Percentiles rank a stretch among this genome's conserved stretches.
These are phyloP conservation scores for Ylistrum balloti DNA, from an alignment of 1,140 invertebrate genomes.

Conservation along the genomic window DNA sequence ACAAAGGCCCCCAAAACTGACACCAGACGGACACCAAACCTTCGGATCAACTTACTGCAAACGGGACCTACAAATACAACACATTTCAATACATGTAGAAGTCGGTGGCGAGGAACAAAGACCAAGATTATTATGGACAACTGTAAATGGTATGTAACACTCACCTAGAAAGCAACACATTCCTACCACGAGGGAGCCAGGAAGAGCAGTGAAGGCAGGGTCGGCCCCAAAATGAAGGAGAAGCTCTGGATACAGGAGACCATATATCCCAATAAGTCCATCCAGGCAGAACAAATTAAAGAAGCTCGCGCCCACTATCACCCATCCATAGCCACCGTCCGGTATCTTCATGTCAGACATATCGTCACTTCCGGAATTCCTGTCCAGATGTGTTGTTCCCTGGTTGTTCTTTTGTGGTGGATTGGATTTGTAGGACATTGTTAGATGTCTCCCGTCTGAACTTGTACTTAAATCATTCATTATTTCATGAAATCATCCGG, in stretches of 20 bases:
- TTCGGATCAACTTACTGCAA: slow-evolving; percentile 42
- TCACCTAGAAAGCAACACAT: slow-evolving; percentile 50
- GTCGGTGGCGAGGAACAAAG: too few species aligned
- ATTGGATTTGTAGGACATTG: background rate
- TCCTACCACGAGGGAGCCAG: slow-evolving; percentile 53
- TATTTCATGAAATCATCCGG: too few species aligned
- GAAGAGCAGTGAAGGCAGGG: slow-evolving; percentile 50
- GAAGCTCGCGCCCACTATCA: slow-evolving; percentile 50
- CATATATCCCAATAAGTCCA: slow-evolving; percentile 54
- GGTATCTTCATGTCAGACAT: slow-evolving; percentile 43
- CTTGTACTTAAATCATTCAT: too few species aligned
- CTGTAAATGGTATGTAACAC: background rate
- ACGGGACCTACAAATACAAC: slow-evolving; percentile 37
- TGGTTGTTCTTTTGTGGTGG: background rate
- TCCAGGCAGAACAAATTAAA: slow-evolving; percentile 54
- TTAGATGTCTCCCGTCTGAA: too few species aligned
- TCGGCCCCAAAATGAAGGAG: slow-evolving; percentile 46
- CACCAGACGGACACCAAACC: slow-evolving; percentile 47
- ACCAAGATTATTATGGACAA: background rate
- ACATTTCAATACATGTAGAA: too few species aligned
- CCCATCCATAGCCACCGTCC: slow-evolving; percentile 58
- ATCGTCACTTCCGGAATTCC: background rate
- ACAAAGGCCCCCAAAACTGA: slow-evolving; percentile 47
- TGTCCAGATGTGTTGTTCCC: background rate
- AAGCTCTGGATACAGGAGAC: slow-evolving; percentile 50